A percentile compares a stretch with the other conserved stretches of the same genome.
Evolutionary conservation across 1,140 invertebrate species (phyloP).

Genomic region (Drosophila pectinifera): DNA sequence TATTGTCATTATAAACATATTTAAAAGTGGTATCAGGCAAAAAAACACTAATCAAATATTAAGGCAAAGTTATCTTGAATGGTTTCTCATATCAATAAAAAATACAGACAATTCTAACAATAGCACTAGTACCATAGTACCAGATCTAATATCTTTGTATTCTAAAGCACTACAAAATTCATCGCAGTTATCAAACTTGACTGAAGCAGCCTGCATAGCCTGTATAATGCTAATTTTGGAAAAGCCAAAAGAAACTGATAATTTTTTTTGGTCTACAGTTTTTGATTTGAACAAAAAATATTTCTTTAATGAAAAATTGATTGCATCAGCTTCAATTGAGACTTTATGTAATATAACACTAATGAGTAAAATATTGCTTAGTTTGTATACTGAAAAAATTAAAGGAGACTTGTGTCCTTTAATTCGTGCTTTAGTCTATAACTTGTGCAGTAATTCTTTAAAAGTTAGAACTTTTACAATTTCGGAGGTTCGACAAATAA

Average conservation of each 20-base stretch:
- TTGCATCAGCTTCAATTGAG: conserved; percentile 90
- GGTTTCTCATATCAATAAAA: conserved; percentile 88
- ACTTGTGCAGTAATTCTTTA: conserved; percentile 86
- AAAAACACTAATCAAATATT: conserved; percentile 93
- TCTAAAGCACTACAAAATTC: conserved; percentile 89
- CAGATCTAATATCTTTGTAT: conserved; percentile 88
- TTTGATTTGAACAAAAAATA: conserved; percentile 91
- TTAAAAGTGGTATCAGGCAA: conserved; percentile 91
- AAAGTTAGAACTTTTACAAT: conserved; percentile 83
- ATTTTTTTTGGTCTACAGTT: conserved; percentile 89
- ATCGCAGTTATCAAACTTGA: conserved; percentile 87
- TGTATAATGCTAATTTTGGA: conserved; percentile 89
- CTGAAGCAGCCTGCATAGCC: conserved; percentile 92
- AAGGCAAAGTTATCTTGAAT: conserved; percentile 91
- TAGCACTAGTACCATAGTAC: conserved; percentile 40
- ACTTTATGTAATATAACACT: conserved; percentile 88
- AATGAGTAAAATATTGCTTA: conserved; percentile 88
- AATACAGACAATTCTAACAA: conserved; percentile 63
- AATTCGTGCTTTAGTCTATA: conserved; percentile 88
- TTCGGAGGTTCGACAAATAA: conserved; percentile 73
- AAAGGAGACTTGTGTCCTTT: conserved; percentile 87
- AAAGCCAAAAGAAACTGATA: conserved; percentile 73
- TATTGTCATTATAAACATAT: conserved; percentile 90
- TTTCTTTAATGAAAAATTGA: conserved; percentile 93
- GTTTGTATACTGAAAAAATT: conserved; percentile 87